Evolutionary conservation across 30 jellyfish, hydroid and myxozoan species (phyloP), one percentile per base, ranked within the genome.

Genomic region (Sanderia malayensis): DNA sequence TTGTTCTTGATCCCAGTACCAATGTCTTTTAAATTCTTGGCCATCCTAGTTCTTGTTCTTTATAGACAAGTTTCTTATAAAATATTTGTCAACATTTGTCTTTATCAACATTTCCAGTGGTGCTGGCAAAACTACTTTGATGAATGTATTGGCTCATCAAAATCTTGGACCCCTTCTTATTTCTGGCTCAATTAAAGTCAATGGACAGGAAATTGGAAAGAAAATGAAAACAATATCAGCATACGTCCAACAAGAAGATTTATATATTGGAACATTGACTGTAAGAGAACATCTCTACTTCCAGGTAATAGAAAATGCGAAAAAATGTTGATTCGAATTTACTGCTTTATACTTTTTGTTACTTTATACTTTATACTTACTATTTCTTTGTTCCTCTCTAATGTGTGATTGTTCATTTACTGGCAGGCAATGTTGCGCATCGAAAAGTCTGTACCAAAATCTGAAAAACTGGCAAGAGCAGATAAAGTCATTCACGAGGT

Each of bases 91-190:
- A n/a, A n/a, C n/a, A n/a, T n/a, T n/a, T n/a, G n/a, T n/a, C n/a
- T n/a, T n/a, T n/a, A n/a, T n/a, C n/a, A n/a, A n/a, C 28, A 58
- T 41, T 53, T 66, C 19, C 65, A 89, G 98, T 90, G 98, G 98
- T 64, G 98, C 98, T 69, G 98, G 98, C 3, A 90, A 90, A 65
- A 90, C 98, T 8, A 90, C 98, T 0, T 67, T 90, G 57, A 70
- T 90, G 88, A 90, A 90, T 44, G 86, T 70, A 0, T 41, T 90
- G 64, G 88, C 98, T 26, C 79, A 81, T n/a, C 96, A 90, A 44
- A 76, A 90, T 34, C 61, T 84, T 60, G 57, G 79, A 2, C 34
- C 58, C 15, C 67, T 90, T 46, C 46, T 63, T 20, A 59, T 83
- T 10, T 57, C 83, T 65, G 98, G 98, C 19, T 31, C 76, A 26